Evolutionary conservation across 2,888 invertebrate species (phyloP), one percentile per base, ranked within the genome.

Genomic region (Xestobium rufovillosum): DNA sequence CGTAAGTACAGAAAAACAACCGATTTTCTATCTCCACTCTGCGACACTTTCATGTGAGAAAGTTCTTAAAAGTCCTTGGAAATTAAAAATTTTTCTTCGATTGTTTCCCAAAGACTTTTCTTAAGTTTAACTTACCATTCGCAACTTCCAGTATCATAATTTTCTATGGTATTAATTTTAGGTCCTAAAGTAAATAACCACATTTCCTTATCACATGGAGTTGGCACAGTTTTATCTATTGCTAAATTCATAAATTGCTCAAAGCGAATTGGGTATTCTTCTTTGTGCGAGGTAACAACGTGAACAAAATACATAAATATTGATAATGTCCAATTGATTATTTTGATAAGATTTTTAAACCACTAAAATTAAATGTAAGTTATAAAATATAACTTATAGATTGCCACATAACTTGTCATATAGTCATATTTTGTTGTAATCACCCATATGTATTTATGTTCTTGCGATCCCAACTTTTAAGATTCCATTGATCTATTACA

Each of bases 181-280:
- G 6, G 12, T 14, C 34, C 49, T 25, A 61, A 50, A 14, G 57
- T 64, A 44, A 61, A 65, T 30, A 66, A 48, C 54, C 59, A 60
- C 47, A 59, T 55, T 44, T 85, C 79, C 59, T 86, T 75, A 61
- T 91, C 91, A 60, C 91, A 92, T 3, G 89, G 83, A 37, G 85
- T 82, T 1, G 87, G 86, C 28, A 83, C 71, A 0, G 90, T 90
- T 55, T 87, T 71, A 48, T 80, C 81, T 51, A 86, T 77, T 32
- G 78, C 67, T 2, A 83, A 73, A 43, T 75, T 74, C 48, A 81
- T 77, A 59, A 78, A 73, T 52, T 75, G 67, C n/a, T 48, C 51
- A 40, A 57, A 58, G 10, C 49, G 23, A 16, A 54, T 51, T 23
- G 53, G 45, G 31, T 54, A 50, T 33, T 52, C 45, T 45, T 50